Conservation (phyloP, 1,140 invertebrate genomes). For the Trachymyrmex septentrionalis region DNA sequence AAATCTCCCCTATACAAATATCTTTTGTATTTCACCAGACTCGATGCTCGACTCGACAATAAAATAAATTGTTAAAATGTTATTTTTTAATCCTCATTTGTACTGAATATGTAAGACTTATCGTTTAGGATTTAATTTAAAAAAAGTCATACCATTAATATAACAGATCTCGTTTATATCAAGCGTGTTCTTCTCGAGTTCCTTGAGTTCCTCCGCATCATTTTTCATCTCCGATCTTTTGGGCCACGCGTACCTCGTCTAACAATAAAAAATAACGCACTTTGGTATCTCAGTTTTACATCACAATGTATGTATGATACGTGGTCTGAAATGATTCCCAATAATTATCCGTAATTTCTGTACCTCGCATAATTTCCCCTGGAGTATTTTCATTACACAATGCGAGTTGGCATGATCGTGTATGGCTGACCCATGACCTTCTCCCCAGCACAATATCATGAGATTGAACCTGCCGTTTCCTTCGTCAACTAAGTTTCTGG, state of each 20-base stretch:
- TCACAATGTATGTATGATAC: background rate
- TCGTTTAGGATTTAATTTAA: background rate
- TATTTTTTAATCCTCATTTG: background rate
- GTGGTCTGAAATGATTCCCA: background rate
- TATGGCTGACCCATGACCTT: slow-evolving; percentile 97
- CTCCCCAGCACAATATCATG: slow-evolving; percentile 98
- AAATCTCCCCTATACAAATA: too few relatives aligned
- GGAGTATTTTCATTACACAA: slow-evolving; percentile 98
- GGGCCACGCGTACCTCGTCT: slow-evolving; percentile 93
- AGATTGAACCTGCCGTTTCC: slow-evolving; percentile 99
- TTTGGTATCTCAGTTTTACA: slow-evolving; percentile 21
- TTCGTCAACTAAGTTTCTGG: slow-evolving; percentile 96
- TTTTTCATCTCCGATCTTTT: slow-evolving; percentile 77
- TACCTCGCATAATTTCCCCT: slow-evolving; percentile 91
- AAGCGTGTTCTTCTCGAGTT: slow-evolving; percentile 89
- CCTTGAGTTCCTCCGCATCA: slow-evolving; percentile 86
- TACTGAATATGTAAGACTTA: background rate
- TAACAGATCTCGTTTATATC: slow-evolving; percentile 95
- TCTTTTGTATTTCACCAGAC: too few relatives aligned
- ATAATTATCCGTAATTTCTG: slow-evolving; percentile 6
- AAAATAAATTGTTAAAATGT: background rate
- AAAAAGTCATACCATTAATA: slow-evolving; percentile 93
- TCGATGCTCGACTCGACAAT: background rate
- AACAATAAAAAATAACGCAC: background rate
- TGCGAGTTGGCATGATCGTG: slow-evolving; percentile 98